Evolutionary conservation across 2,113 vertebrate species (phyloP), one percentile per base, ranked within the genome.

Genomic region (Mesembrinibis cayennensis): DNA sequence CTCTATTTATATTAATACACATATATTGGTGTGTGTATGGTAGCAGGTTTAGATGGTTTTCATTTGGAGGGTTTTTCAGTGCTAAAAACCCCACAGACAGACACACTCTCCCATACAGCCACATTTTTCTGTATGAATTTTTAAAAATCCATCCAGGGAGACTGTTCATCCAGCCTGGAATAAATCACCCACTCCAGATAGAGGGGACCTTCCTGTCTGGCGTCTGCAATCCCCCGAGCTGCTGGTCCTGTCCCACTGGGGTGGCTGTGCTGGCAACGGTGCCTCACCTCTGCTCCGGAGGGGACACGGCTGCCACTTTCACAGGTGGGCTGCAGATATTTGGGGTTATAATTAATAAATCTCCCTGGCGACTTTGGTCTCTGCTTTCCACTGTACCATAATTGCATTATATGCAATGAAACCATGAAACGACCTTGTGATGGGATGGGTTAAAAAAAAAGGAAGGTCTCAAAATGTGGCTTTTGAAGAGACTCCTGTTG

Each of bases 221-320:
- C 15, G n/a, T 72, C 62, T 36, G 38, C 2, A 1, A 7, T 44
- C 17, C 3, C 10, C 11, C 13, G 73, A 56, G 67, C 27, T 74
- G 21, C 52, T 47, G 73, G 45, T 70, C 45, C 76, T 6, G 2
- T 50, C 9, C 32, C 4, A 0, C 10, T 0, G 1, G n/a, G 38
- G 12, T 3, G 2, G 44, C 63, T 63, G 34, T 66, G 49, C 32
- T 4, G 9, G 23, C 67, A 47, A 38, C 2, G 4, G 8, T 44
- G 53, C n/a, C 34, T 42, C 16, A 7, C 4, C 55, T 82, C 40
- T 44, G 55, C 52, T 76, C 6, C 0, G 1, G 17, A 79, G 38
- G 29, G 56, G 26, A 26, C 21, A 4, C 0, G 0, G 19, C 55
- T 61, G 45, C 71, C 0, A 3, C 47, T n/a, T 72, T 44, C 13